Conservation (phyloP, 23 tunicate genomes). For the Trididemnum clinides region DNA sequence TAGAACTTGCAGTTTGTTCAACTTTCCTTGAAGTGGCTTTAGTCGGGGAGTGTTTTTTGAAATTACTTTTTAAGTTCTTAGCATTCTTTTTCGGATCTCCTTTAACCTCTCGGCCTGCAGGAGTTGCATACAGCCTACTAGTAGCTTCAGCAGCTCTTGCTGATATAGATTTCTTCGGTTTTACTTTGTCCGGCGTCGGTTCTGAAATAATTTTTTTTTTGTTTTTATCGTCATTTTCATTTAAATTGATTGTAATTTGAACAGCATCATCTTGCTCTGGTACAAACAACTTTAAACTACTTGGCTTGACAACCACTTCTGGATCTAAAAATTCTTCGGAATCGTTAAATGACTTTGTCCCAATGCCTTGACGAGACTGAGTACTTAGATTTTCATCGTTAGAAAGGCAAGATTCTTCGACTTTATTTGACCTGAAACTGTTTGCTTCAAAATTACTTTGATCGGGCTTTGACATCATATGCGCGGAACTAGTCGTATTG, state of each 20-base stretch:
- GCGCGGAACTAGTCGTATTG: no score
- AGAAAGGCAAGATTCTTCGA: neutral
- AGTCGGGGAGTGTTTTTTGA: neutral
- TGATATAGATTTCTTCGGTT: neutral
- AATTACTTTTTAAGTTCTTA: neutral
- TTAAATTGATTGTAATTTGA: slow-evolving; percentile 47
- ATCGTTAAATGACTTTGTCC: neutral
- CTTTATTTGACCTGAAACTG: no score
- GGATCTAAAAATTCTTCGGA: neutral
- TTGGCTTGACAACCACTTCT: neutral
- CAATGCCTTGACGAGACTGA: neutral
- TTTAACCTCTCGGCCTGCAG: neutral
- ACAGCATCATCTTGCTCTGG: slow-evolving; percentile 77
- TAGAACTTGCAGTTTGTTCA: neutral
- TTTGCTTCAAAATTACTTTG: no score
- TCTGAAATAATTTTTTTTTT: neutral
- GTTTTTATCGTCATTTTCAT: neutral
- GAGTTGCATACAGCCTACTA: slow-evolving; percentile 21
- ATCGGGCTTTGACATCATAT: no score
- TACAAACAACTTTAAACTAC: slow-evolving; percentile 49
- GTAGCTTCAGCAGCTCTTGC: slow-evolving; percentile 38
- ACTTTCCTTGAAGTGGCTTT: neutral
- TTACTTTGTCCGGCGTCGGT: neutral
- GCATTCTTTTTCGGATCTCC: neutral
- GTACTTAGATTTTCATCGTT: neutral